Percentiles rank a stretch among this genome's conserved stretches.
phyloP scores from a whole-genome alignment of 2,797 vertebrate species.

The Thaleichthys pacificus region DNA sequence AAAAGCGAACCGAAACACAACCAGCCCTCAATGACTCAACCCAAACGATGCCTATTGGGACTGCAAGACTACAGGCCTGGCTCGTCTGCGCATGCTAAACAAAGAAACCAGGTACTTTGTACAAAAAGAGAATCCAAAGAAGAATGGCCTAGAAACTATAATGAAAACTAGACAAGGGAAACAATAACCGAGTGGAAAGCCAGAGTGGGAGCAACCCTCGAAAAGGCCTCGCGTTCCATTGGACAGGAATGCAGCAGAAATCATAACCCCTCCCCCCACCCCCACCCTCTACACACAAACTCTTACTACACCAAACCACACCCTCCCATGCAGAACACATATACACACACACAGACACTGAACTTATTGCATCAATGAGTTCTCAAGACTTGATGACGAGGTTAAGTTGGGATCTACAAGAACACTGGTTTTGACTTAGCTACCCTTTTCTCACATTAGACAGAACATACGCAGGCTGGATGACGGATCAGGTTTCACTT shows the following conservation, averaged over 20 bases:
- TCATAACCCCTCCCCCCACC: slow-evolving; percentile 24
- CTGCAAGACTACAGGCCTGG: slow-evolving; percentile 42
- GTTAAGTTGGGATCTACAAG: too few relatives aligned
- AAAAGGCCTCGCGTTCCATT: slow-evolving; percentile 47
- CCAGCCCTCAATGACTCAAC: slow-evolving; percentile 36
- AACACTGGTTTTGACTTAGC: too few relatives aligned
- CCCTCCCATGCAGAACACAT: neutral
- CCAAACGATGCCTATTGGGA: slow-evolving; percentile 34
- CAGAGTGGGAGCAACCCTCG: slow-evolving; percentile 63
- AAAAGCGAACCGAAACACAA: slow-evolving; percentile 32
- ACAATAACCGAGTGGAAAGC: slow-evolving; percentile 38
- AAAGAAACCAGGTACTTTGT: slow-evolving; percentile 35
- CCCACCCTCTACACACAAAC: slow-evolving; percentile 5
- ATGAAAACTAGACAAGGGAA: slow-evolving; percentile 34
- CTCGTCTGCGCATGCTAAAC: neutral
- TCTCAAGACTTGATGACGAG: slow-evolving; percentile 7
- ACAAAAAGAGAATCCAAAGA: slow-evolving; percentile 23
- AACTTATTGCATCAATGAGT: slow-evolving; percentile 12
- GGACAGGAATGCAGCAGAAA: slow-evolving; percentile 23
- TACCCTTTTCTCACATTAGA: too few relatives aligned
- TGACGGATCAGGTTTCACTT: neutral
- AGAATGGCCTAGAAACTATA: slow-evolving; percentile 12
- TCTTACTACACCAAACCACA: slow-evolving; percentile 16
- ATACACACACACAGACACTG: neutral
- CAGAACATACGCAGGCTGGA: too few relatives aligned